phyloP scores from a whole-genome alignment of 2,888 invertebrate genomes.

The Polymixis flavicincta region DNA sequence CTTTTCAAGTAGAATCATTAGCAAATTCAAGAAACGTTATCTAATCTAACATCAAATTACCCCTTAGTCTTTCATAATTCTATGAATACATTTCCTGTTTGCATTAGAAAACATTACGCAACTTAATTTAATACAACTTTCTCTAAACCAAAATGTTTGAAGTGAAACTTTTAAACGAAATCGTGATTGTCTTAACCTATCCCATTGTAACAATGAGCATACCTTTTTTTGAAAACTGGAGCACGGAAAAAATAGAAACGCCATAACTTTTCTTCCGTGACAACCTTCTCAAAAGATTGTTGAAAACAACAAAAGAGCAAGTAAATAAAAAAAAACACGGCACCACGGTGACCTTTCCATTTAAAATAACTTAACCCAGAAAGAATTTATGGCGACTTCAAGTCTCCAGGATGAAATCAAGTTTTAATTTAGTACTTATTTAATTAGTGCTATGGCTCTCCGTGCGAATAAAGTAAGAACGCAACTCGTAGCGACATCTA shows the following conservation, averaged over 20 bases:
- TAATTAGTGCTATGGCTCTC: slow-evolving; percentile 45
- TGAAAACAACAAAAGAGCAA: slow-evolving; percentile 47
- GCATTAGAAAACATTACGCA: slow-evolving; percentile 59
- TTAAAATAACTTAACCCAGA: slow-evolving; percentile 59
- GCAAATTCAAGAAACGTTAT: slow-evolving; percentile 32
- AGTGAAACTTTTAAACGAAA: slow-evolving; percentile 57
- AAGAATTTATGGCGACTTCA: slow-evolving; percentile 52
- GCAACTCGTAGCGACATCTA: slow-evolving; percentile 68
- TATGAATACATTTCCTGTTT: slow-evolving; percentile 60
- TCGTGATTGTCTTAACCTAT: slow-evolving; percentile 54
- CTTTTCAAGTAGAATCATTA: slow-evolving; percentile 2
- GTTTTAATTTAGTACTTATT: slow-evolving; percentile 56
- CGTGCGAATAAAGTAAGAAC: slow-evolving; percentile 10
- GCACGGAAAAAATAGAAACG: slow-evolving; percentile 49
- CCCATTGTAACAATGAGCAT: slow-evolving; percentile 52
- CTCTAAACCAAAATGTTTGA: slow-evolving; percentile 53
- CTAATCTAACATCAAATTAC: slow-evolving; percentile 44
- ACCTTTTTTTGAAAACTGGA: slow-evolving; percentile 49
- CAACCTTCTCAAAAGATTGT: slow-evolving; percentile 45
- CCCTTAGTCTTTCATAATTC: slow-evolving; percentile 36
- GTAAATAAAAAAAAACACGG: slow-evolving; percentile 41
- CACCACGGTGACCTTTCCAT: slow-evolving; percentile 61
- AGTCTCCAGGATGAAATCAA: slow-evolving; percentile 56
- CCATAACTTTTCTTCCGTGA: slow-evolving; percentile 56
- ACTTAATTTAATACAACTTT: slow-evolving; percentile 59